Conservation (phyloP, 2,888 invertebrate genomes). For the Lucinisca nassula region DNA sequence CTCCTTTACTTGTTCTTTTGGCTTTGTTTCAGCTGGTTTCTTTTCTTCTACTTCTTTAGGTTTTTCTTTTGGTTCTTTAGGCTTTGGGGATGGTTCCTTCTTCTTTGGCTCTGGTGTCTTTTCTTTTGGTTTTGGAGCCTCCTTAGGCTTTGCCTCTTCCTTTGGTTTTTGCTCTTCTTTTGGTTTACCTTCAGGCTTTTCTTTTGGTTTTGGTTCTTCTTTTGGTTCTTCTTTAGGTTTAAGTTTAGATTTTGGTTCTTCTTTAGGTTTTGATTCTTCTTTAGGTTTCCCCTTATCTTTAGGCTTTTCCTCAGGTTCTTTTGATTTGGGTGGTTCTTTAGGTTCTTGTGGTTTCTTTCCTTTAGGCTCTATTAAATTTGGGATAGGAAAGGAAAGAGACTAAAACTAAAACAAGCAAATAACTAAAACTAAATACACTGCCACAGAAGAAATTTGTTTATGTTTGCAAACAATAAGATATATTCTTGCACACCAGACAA, state of each 20-base stretch:
- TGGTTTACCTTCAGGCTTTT: conserved; percentile 7
- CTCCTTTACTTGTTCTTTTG: conserved; percentile 39
- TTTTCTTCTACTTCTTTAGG: conserved; percentile 42
- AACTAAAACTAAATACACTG: background rate
- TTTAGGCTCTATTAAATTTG: conserved; percentile 17
- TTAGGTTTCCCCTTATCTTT: conserved; percentile 54
- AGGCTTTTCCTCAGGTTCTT: conserved; percentile 44
- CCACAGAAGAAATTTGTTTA: too few relatives aligned
- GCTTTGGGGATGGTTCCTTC: conserved; percentile 37
- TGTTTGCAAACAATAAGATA: too few relatives aligned
- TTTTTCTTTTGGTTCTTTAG: conserved; percentile 34
- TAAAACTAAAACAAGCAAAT: conserved; percentile 5
- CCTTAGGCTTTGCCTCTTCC: background rate
- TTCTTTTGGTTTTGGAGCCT: conserved; percentile 36
- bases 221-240: background rate
- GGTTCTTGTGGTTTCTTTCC: conserved; percentile 29
- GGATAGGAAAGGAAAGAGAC: conserved; percentile 14
- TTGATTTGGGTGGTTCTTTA: conserved; percentile 12
- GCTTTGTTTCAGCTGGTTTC: conserved; percentile 47
- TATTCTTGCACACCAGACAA: too few relatives aligned
- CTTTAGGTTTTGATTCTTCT: conserved; percentile 47
- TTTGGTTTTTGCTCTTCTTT: background rate
- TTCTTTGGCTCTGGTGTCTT: conserved; percentile 57
- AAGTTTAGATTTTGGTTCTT: conserved; percentile 31
- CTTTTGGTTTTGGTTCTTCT: conserved; percentile 13